Conservation (phyloP, 2,797 vertebrate genomes). For the Urosaurus nigricauda region DNA sequence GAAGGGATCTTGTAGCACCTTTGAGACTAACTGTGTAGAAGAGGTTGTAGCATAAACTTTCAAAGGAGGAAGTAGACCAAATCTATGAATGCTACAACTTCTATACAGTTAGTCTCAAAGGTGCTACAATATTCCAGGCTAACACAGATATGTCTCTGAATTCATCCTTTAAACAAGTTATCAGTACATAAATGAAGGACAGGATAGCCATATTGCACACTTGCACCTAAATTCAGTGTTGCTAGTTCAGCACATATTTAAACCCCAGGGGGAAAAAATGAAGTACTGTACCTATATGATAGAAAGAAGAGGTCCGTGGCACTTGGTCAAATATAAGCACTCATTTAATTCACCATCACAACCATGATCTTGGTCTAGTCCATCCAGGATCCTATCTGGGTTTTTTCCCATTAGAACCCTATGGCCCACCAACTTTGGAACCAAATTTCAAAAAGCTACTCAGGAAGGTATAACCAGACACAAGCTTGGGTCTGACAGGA, state of each 20-base stretch:
- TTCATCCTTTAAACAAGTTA: background rate
- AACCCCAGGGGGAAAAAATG: background rate
- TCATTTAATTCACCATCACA: background rate
- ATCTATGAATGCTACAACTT: too few relatives aligned
- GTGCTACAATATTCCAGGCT: too few relatives aligned
- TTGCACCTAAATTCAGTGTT: background rate
- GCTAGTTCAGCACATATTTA: background rate
- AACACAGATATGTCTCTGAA: too few relatives aligned
- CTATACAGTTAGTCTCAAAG: too few relatives aligned
- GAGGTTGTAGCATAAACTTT: too few relatives aligned
- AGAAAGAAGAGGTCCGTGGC: background rate
- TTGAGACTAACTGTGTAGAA: too few relatives aligned
- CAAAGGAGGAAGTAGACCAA: too few relatives aligned
- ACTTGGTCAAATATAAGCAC: background rate
- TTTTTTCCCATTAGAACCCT: background rate
- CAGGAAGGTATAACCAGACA: background rate
- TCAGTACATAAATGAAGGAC: background rate
- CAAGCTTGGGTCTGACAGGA: background rate
- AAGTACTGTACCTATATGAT: background rate
- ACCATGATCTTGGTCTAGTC: background rate
- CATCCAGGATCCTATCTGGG: background rate
- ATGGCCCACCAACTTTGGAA: background rate
- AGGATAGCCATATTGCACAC: background rate
- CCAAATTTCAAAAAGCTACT: background rate
- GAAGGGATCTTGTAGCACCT: too few relatives aligned